Conservation (phyloP, 1,140 invertebrate genomes). For the Anthonomus grandis region DNA sequence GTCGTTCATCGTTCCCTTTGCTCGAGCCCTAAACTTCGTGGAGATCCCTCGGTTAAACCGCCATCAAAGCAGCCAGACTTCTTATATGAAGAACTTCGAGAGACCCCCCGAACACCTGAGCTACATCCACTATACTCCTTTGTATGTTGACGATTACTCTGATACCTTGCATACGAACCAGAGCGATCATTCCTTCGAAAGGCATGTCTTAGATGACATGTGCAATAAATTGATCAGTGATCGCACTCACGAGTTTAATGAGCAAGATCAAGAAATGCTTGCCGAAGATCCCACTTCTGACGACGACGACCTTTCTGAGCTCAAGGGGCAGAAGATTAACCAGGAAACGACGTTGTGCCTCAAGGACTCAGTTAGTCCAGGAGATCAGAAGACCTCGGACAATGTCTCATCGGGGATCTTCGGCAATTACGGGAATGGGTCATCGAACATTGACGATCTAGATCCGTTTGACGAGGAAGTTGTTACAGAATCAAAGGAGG, state of each 20-base stretch:
- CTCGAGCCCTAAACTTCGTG: constrained; percentile 37
- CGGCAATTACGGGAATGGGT: no score
- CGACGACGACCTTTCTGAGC: background rate
- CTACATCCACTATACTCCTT: constrained; percentile 30
- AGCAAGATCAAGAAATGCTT: constrained; percentile 7
- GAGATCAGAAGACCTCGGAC: constrained; percentile 5
- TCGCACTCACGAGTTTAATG: constrained; percentile 26
- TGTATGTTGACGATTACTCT: constrained; percentile 19
- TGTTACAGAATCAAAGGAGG: no score
- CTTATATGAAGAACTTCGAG: constrained; percentile 30
- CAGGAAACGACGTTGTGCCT: background rate
- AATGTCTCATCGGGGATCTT: constrained; percentile 12
- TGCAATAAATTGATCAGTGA: constrained; percentile 28
- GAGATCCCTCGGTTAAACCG: constrained; percentile 24
- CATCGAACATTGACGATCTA: no score
- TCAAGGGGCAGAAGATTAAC: background rate
- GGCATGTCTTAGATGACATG: constrained; percentile 34
- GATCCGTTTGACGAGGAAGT: no score
- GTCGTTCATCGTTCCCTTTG: constrained; percentile 44
- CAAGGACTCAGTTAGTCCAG: background rate
- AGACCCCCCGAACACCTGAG: background rate
- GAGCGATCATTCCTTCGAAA: constrained; percentile 28
- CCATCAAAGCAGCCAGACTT: constrained; percentile 36
- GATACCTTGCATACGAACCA: constrained; percentile 16
- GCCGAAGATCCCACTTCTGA: constrained; percentile 3